Percentiles rank a stretch among this genome's conserved stretches.
Conservation (phyloP, 2,888 invertebrate species). For the Rosalia funebris region DNA sequence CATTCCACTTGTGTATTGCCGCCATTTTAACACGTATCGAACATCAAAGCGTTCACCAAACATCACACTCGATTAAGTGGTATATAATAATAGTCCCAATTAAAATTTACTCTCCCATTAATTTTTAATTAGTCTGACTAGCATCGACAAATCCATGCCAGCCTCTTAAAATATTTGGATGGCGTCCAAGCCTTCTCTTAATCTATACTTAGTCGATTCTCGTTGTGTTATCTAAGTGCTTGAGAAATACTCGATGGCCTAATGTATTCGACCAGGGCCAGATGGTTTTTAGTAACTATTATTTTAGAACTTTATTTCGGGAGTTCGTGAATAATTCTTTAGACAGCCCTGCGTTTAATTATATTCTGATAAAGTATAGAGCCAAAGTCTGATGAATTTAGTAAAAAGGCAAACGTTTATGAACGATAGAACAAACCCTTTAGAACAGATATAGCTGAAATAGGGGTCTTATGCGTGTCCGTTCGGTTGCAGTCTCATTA, state of each 20-base stretch:
- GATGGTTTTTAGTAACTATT: slow-evolving; percentile 34
- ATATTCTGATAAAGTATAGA: too few relatives aligned
- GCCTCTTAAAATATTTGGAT: slow-evolving; percentile 26
- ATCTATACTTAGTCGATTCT: slow-evolving; percentile 17
- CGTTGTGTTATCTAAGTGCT: slow-evolving; percentile 7
- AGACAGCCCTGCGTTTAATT: too few relatives aligned
- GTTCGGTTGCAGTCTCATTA: too few relatives aligned
- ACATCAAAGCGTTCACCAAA: background rate
- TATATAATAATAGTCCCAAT: slow-evolving; percentile 20
- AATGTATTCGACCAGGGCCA: slow-evolving; percentile 34
- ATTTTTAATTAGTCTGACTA: slow-evolving; percentile 3
- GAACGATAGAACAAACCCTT: too few relatives aligned
- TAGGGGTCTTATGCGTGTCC: too few relatives aligned
- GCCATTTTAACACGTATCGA: too few relatives aligned
- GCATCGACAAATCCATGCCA: background rate
- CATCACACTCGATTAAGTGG: background rate
- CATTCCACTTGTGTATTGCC: too few relatives aligned
- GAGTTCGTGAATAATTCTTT: too few relatives aligned
- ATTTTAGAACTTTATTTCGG: slow-evolving; percentile 25
- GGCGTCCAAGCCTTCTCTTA: slow-evolving; percentile 24
- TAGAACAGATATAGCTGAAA: too few relatives aligned
- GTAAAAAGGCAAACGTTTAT: too few relatives aligned
- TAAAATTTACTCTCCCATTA: slow-evolving; percentile 18
- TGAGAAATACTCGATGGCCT: slow-evolving; percentile 34
- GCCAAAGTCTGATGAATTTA: too few relatives aligned